Evolutionary conservation across 2,888 invertebrate species (phyloP).

Genomic region (Stictocephala bisonia): DNA sequence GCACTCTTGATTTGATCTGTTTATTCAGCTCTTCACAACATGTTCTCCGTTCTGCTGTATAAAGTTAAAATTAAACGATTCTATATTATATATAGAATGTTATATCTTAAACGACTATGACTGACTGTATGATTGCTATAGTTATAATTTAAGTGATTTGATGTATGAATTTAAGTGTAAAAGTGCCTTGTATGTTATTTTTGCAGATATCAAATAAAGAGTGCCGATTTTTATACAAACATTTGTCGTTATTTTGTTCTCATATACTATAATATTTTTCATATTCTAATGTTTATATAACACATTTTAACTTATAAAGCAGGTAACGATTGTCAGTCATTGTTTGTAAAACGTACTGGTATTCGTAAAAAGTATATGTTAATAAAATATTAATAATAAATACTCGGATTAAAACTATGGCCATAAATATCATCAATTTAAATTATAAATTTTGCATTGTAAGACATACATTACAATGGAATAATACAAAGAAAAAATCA

Average conservation of each 20-base stretch:
- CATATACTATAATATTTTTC: too few relatives aligned
- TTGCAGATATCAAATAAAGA: constrained; percentile 49
- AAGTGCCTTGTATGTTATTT: constrained; percentile 50
- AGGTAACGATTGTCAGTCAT: too few relatives aligned
- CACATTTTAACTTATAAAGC: too few relatives aligned
- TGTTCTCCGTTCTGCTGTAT: constrained; percentile 29
- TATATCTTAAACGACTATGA: constrained; percentile 41
- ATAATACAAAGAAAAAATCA: too few relatives aligned
- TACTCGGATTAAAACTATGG: too few relatives aligned
- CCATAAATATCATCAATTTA: too few relatives aligned
- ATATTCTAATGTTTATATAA: too few relatives aligned
- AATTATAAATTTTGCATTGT: too few relatives aligned
- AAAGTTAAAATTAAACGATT: constrained; percentile 23
- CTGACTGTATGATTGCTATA: constrained; percentile 36
- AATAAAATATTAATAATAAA: too few relatives aligned
- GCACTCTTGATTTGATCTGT: constrained; percentile 44
- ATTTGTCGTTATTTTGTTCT: constrained; percentile 12
- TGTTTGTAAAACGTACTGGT: too few relatives aligned
- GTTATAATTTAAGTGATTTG: constrained; percentile 38
- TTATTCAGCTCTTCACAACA: constrained; percentile 1
- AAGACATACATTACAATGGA: too few relatives aligned
- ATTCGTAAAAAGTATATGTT: too few relatives aligned
- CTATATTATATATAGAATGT: constrained; percentile 47
- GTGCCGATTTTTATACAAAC: constrained; percentile 50
- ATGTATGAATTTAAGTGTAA: constrained; percentile 44